Conservation (phyloP, 2,797 vertebrate genomes). For the Phalanger gymnotis region DNA sequence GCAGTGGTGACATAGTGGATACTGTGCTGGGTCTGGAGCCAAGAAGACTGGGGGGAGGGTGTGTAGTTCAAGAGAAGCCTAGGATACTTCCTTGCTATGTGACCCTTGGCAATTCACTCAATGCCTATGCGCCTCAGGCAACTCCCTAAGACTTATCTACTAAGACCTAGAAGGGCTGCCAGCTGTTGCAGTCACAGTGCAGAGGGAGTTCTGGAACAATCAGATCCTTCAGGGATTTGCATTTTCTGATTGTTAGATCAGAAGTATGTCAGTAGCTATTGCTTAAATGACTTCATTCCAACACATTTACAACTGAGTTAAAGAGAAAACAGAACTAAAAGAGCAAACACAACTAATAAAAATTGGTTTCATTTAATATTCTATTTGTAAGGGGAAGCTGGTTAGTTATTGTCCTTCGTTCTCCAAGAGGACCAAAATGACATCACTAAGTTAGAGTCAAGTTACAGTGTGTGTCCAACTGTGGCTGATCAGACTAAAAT, state of each 20-base stretch:
- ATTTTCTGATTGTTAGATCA: neutral
- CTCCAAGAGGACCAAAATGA: neutral
- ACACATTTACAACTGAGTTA: neutral
- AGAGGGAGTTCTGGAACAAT: neutral
- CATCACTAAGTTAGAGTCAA: neutral
- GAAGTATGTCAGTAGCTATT: neutral
- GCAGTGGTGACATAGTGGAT: neutral
- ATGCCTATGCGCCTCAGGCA: neutral
- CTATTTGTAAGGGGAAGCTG: neutral
- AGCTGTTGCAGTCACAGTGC: neutral
- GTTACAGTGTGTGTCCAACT: neutral
- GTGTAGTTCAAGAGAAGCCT: neutral
- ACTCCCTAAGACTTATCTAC: neutral
- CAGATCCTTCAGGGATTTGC: neutral
- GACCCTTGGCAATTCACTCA: neutral
- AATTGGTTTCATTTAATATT: neutral
- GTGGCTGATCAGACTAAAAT: neutral
- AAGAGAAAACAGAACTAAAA: neutral
- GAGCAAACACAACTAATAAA: neutral
- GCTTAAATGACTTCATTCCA: neutral
- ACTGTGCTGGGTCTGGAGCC: neutral
- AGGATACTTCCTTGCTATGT: neutral
- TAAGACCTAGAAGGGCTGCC: neutral
- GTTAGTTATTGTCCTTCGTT: neutral
- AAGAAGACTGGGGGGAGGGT: neutral